Evolutionary conservation across 2,888 invertebrate species (phyloP).

Genomic region (Artemia sinica): DNA sequence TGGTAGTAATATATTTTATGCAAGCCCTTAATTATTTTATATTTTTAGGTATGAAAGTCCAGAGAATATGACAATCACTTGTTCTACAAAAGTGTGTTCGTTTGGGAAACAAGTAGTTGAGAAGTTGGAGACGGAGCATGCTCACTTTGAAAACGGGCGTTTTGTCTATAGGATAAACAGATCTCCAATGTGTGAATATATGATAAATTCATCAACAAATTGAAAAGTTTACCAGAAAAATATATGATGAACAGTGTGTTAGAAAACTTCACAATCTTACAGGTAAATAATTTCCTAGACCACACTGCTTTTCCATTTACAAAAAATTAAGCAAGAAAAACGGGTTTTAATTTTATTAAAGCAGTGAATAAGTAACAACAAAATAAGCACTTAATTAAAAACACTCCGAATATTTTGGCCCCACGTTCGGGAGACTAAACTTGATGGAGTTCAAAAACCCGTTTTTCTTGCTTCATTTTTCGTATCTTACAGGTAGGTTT

Average conservation of each 20-base stretch:
- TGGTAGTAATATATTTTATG: constrained; percentile 17
- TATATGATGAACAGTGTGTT: constrained; percentile 99
- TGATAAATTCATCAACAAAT: constrained; percentile 98
- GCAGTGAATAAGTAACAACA: too few species aligned
- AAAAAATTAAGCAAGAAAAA: too few species aligned
- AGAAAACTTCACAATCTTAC: constrained; percentile 97
- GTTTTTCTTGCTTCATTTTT: too few species aligned
- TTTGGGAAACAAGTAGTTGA: constrained; percentile 99
- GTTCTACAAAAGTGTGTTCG: constrained; percentile 98
- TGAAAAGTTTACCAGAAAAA: constrained; percentile 94
- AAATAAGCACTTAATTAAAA: too few species aligned
- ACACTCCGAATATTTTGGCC: too few species aligned
- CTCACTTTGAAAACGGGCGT: constrained; percentile 78
- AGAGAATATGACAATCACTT: constrained; percentile 95
- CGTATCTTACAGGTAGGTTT: too few species aligned
- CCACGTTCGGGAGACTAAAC: too few species aligned
- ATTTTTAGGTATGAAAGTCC: constrained; percentile 79
- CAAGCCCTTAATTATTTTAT: constrained; percentile 19
- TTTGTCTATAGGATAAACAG: constrained; percentile 92
- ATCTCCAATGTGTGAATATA: constrained; percentile 99
- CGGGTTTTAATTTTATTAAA: too few species aligned
- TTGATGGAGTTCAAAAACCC: too few species aligned
- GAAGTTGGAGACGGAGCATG: constrained; percentile 95
- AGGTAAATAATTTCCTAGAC: constrained; percentile 44
- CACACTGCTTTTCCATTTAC: too few species aligned